Base-by-base conservation (phyloP, 2,113 vertebrate species). In the Leucoraja erinaceus region DNA sequence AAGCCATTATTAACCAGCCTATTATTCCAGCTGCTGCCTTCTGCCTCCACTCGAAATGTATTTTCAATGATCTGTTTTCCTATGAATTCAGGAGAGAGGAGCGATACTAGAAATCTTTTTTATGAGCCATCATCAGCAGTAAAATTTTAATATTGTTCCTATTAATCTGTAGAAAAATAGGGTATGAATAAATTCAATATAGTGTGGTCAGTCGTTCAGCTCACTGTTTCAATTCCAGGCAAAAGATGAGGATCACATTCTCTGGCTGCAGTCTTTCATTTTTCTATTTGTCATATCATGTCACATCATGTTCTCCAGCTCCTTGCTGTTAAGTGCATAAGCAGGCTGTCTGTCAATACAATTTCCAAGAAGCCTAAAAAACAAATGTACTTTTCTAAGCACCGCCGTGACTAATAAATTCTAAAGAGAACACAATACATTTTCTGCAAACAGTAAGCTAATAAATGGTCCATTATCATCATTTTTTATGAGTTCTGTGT, bases 51-150 rank as follows among this genome's bases (percentile, higher is more conserved):
- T 90, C 68, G 70, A 90, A 59, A 72, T 70, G n/a, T 38, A 90
- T 38, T 70, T 70, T 90, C 66, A 20, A 25, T 47, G 14, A 90
- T 70, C 88, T 90, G 66, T 38, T 90, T 90, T 68, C 63, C 33
- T 22, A 90, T 47, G 66, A 90, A 90, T 90, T 90, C 66, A 70
- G 20, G 63, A 68, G 63, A 68, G 28, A 68, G 38, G 61, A 66
- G 86, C 86, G 70, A 90, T 90, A 63, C 88, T 70, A 11, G 88
- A 90, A 70, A 90, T 90, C 63, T 47, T 70, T 68, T 90, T 66
- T 33, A 31, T 90, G 61, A 68, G 31, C 28, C 63, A 90, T 38
- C 63, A 33, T 18, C 10, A 9, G 81, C 47, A 59, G 47, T 84
- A 63, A 18, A 68, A 90, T 72, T 72, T 91, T 74, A 72, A 91